phyloP scores from a whole-genome alignment of 2,797 vertebrate genomes.

The Cottoperca gobio region DNA sequence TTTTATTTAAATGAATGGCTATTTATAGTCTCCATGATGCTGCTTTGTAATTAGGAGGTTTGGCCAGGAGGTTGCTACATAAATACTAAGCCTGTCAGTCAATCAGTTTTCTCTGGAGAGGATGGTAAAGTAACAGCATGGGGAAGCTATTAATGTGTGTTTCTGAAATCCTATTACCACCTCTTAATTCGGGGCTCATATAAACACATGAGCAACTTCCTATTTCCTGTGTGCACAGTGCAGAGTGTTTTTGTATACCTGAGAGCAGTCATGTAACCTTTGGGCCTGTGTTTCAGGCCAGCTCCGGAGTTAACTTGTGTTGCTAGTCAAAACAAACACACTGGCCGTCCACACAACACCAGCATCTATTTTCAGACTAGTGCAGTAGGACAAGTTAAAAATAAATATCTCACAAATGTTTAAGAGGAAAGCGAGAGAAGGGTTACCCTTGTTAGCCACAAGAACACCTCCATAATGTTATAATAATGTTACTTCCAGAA shows the following conservation, averaged over 20 bases:
- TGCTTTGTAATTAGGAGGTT: background rate
- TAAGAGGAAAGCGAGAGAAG: constrained; percentile 41
- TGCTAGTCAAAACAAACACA: constrained; percentile 72
- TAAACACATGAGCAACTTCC: constrained; percentile 30
- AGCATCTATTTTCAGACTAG: constrained; percentile 57
- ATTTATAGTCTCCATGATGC: background rate
- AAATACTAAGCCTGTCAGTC: constrained; percentile 31
- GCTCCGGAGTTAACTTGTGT: constrained; percentile 43
- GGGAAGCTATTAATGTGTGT: constrained; percentile 32
- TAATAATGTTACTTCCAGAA: constrained; percentile 13
- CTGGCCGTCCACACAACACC: constrained; percentile 40
- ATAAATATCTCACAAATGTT: constrained; percentile 61
- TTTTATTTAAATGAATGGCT: constrained; percentile 20
- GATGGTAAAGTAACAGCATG: constrained; percentile 27
- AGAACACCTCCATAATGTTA: background rate
- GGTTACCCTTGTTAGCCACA: constrained; percentile 39
- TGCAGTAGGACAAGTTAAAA: constrained; percentile 67
- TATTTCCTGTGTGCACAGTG: constrained; percentile 27
- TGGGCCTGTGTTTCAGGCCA: constrained; percentile 36
- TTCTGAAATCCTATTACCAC: constrained; percentile 36
- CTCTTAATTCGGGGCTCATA: constrained; percentile 34
- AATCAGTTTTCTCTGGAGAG: constrained; percentile 35
- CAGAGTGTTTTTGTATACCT: constrained; percentile 44
- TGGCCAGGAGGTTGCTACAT: too few relatives aligned
- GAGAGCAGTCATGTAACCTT: constrained; percentile 42